A percentile compares a stretch with the other conserved stretches of the same genome.
Evolutionary conservation across 2,797 vertebrate species (phyloP).

Genomic region (Eulemur mongoz): DNA sequence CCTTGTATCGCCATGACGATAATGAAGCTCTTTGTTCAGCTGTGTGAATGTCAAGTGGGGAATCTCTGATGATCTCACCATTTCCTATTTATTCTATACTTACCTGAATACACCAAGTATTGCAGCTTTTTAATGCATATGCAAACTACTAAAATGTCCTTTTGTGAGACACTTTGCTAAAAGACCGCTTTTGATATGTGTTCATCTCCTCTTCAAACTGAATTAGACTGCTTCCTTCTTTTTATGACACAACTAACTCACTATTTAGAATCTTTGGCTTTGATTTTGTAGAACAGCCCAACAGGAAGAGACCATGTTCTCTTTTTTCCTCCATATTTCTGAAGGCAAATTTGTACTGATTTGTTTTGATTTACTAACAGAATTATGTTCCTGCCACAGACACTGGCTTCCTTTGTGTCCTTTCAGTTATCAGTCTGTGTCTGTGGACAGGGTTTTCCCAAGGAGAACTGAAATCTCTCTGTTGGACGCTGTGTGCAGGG

Average conservation of each 20-base stretch:
- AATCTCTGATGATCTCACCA: slow-evolving; percentile 85
- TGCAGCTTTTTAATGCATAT: slow-evolving; percentile 85
- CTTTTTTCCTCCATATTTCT: slow-evolving; percentile 84
- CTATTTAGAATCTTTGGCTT: slow-evolving; percentile 85
- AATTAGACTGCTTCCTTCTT: slow-evolving; percentile 85
- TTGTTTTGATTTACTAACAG: slow-evolving; percentile 85
- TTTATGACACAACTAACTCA: slow-evolving; percentile 82
- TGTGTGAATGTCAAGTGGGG: slow-evolving; percentile 80
- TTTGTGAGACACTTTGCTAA: slow-evolving; percentile 84
- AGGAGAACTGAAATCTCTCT: slow-evolving; percentile 82
- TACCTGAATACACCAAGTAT: slow-evolving; percentile 87
- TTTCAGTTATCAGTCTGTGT: slow-evolving; percentile 74
- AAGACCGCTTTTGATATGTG: slow-evolving; percentile 84
- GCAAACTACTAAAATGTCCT: slow-evolving; percentile 83
- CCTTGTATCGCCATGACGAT: slow-evolving; percentile 77
- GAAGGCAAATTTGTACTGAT: slow-evolving; percentile 85
- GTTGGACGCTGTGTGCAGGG: slow-evolving; percentile 72
- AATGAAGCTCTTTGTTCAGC: slow-evolving; percentile 85
- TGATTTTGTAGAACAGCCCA: slow-evolving; percentile 83
- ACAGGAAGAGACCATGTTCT: slow-evolving; percentile 83
- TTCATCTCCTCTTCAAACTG: slow-evolving; percentile 84
- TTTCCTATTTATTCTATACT: slow-evolving; percentile 87
- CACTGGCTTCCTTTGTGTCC: slow-evolving; percentile 81
- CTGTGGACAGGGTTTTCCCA: slow-evolving; percentile 75
- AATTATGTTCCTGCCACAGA: slow-evolving; percentile 81